Evolutionary conservation across 1,140 invertebrate species (phyloP), one percentile per base, ranked within the genome.

Genomic region (Maconellicoccus hirsutus): DNA sequence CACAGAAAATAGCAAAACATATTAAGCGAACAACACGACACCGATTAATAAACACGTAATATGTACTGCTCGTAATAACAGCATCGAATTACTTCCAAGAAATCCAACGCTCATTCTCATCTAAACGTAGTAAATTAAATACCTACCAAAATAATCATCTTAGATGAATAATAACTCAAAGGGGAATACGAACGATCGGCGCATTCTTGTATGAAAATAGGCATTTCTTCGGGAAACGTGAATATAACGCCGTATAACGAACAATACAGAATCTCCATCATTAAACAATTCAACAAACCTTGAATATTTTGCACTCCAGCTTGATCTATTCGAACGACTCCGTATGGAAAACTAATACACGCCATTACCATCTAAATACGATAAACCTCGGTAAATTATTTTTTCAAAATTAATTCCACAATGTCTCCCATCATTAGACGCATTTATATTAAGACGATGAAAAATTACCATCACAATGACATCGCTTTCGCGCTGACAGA

Each of bases 241-340:
- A 87, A 83, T 74, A 88, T 85, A 6, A 87, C 85, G 1, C 82
- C 80, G 76, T 89, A 89, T 73, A 86, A 83, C 74, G 85, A 86
- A 8, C 86, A 84, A 76, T 89, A 89, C 71, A 86, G 85, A 0
- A 86, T 86, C 77, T 89, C 88, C 1, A 86, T 84, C 22, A 88
- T 83, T 59, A 86, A 83, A 21, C 87, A 80, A 78, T 88, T 87
- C 71, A 88, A 75, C 0, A 87, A 80, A 69, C 87, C 88, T 77
- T 88, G 83, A 16, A 87, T 81, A 77, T 87, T 88, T 78, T 89
- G 87, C 59, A 89, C 87, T 70, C 85, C 83, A 0, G 81, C 80
- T 77, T 87, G 85, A 75, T 84, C 79, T 22, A 86, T 61, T 70
- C 42, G 42, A 2, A 75, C 74, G 69, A 81, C 82, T 19, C 85